Evolutionary conservation across 2,797 vertebrate species (phyloP).

Genomic region (Neoniphon sammara): DNA sequence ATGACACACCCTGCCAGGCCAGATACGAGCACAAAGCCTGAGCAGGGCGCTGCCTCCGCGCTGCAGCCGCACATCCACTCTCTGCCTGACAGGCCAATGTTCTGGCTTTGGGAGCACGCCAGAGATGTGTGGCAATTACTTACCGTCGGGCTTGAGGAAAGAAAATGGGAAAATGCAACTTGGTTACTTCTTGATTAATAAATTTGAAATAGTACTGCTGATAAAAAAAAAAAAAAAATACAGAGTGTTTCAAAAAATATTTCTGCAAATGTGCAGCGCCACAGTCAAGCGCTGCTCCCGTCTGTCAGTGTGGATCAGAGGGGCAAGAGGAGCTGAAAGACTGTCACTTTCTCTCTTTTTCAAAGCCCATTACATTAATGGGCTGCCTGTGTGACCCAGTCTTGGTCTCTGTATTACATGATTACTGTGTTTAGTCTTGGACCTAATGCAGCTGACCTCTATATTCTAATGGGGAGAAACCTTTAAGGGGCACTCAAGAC

Average conservation of each 20-base stretch:
- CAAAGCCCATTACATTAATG: conserved; percentile 68
- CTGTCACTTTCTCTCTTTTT: conserved; percentile 69
- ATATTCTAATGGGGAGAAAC: conserved; percentile 74
- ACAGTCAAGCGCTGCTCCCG: conserved; percentile 29
- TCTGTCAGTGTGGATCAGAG: conserved; percentile 58
- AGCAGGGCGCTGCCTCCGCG: conserved; percentile 31
- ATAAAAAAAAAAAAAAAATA: not conserved
- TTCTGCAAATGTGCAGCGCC: conserved; percentile 41
- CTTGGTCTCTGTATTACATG: conserved; percentile 63
- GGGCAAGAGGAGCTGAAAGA: conserved; percentile 51
- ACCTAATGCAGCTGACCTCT: conserved; percentile 79
- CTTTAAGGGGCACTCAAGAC: conserved; percentile 76
- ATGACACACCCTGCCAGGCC: conserved; percentile 43
- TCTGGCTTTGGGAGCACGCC: conserved; percentile 23
- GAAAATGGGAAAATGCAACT: conserved; percentile 50
- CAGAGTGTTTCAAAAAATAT: conserved; percentile 40
- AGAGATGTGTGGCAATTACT: conserved; percentile 53
- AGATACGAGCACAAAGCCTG: conserved; percentile 45
- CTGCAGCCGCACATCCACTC: conserved; percentile 25
- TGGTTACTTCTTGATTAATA: conserved; percentile 12
- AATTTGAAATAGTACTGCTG: not conserved
- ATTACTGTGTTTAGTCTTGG: conserved; percentile 74
- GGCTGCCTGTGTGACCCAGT: conserved; percentile 65
- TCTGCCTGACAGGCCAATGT: conserved; percentile 52
- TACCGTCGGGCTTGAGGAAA: conserved; percentile 42